Percentiles rank a stretch among this genome's conserved stretches.
Conservation (phyloP, 2,888 invertebrate genomes). For the Pyrrhosoma nymphula region DNA sequence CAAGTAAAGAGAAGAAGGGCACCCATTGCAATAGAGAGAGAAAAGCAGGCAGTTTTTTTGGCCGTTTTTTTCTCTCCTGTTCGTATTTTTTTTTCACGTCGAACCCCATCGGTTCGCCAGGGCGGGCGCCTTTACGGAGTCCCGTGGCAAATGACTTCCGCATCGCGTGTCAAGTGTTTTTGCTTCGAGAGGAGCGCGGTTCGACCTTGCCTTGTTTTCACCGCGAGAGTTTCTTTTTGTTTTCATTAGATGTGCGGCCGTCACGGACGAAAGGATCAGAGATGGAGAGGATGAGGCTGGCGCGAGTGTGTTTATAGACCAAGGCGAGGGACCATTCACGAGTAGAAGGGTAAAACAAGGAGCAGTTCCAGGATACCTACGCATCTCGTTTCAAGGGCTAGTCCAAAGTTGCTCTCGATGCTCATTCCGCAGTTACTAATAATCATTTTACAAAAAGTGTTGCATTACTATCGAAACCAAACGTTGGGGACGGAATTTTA, state of each 20-base stretch:
- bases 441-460: too few relatives aligned
- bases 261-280: neutral
- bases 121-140: neutral
- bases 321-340: too few relatives aligned
- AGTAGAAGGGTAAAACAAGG: too few relatives aligned
- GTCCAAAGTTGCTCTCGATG: too few relatives aligned
- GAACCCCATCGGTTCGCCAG: neutral
- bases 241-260: neutral
- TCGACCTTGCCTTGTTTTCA: slow-evolving; percentile 1
- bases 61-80: neutral
- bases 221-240: neutral
- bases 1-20: neutral
- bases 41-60: neutral
- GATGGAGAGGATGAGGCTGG: neutral
- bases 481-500: too few relatives aligned
- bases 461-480: too few relatives aligned
- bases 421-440: too few relatives aligned
- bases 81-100: neutral
- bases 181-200: neutral
- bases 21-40: neutral
- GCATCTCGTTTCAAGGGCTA: too few relatives aligned
- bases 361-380: too few relatives aligned
- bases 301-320: too few relatives aligned
- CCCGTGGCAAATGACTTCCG: neutral
- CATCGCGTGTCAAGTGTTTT: slow-evolving; percentile 12